Base-by-base conservation (phyloP, 2,888 invertebrate species). In the Caenorhabditis sp. region DNA sequence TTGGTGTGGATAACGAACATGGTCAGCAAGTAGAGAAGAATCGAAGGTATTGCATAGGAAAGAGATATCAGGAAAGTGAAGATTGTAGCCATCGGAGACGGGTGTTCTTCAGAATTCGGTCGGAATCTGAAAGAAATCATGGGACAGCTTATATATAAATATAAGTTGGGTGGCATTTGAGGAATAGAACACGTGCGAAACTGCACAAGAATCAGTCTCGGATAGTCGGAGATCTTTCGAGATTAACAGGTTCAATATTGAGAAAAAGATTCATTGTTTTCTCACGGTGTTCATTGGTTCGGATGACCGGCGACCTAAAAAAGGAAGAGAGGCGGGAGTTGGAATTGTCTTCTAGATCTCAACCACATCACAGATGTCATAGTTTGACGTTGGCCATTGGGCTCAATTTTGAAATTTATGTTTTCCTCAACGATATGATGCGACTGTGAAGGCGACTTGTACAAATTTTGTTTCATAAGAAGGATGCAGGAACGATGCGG, bases 41-140 rank as follows among this genome's bases (percentile, higher is more conserved):
- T 53, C n/a, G 67, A 67, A 1, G 67, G 67, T 9, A 67, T 35
- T n/a, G 67, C 67, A 18, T 67, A 67, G 55, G 55, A 26, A 11
- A 67, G 44, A 11, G 53, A 67, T 15, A 55, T 55, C 0, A 67
- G 13, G 20, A 67, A 67, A 2, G 55, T 37, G 9, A 40, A 13
- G n/a, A 55, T 9, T 0, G 67, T 37, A 1, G 67, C 53, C 67
- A 67, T 67, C 13, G 40, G 6, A 11, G 9, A 11, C 6, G 13
- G 13, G 13, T 32, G 9, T 2, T 40, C 40, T 13, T 5, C 2
- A 5, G 40, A 13, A 13, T 40, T 40, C 40, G 13, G 40, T 13
- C 13, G 11, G 13, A 40, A 13, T 53, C 24, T 53, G 26, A 26
- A 53, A 24, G 9, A 22, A 53, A 4, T 13, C 40, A 13, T 40